These are phyloP conservation scores for Aleiodes leptofemur DNA, from an alignment of 2,888 invertebrate genomes.

Conservation along the genomic window DNA sequence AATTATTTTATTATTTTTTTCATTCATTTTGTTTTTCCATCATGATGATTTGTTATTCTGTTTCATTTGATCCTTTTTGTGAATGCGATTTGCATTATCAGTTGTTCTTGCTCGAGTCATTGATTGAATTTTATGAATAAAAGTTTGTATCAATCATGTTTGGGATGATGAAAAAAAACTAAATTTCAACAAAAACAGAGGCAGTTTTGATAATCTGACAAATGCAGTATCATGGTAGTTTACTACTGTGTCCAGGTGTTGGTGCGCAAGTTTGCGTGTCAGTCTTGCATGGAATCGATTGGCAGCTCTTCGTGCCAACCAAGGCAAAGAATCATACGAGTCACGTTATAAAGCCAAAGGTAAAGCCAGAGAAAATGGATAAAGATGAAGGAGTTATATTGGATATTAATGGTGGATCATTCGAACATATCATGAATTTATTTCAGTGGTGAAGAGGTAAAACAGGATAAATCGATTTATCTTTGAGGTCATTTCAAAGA, in stretches of 20 bases:
- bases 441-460: no score
- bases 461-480: no score
- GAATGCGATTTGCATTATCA: no score
- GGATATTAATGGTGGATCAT: conserved; percentile 23
- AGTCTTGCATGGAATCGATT: conserved; percentile 39
- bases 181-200: background rate
- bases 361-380: conserved; percentile 8
- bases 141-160: no score
- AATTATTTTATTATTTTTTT: conserved; percentile 27
- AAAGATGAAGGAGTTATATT: conserved; percentile 18
- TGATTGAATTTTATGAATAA: no score
- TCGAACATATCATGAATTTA: background rate
- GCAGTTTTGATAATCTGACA: conserved; percentile 15
- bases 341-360: conserved; percentile 29
- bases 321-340: conserved; percentile 26
- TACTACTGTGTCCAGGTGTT: conserved; percentile 22
- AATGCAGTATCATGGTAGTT: conserved; percentile 27
- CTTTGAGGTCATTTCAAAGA: no score
- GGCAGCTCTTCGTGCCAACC: conserved; percentile 38
- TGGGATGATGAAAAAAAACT: background rate
- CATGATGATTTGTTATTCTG: background rate
- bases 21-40: conserved; percentile 8
- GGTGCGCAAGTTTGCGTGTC: conserved; percentile 35
- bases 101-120: no score
- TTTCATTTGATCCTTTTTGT: no score